A percentile compares a stretch with the other conserved stretches of the same genome.
phyloP scores from a whole-genome alignment of 2,797 vertebrate species.

The Gymnopithys bicolor region DNA sequence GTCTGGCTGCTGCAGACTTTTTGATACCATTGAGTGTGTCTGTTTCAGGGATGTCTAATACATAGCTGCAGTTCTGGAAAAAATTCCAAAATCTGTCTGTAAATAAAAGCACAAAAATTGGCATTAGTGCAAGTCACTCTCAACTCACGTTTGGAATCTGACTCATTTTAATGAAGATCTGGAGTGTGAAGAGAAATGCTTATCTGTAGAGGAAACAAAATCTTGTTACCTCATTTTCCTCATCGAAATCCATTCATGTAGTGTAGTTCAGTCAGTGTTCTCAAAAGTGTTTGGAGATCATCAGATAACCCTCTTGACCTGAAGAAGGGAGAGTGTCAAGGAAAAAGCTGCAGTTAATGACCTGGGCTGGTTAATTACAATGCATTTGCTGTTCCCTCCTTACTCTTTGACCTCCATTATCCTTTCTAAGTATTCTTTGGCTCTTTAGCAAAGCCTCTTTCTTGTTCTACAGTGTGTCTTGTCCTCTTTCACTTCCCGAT shows the following conservation, averaged over 20 bases:
- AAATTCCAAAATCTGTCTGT: not conserved
- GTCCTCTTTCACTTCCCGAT: not conserved
- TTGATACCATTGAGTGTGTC: not conserved
- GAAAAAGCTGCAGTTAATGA: not conserved
- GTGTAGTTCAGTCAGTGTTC: not conserved
- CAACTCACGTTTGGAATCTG: not conserved
- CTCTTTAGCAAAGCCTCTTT: not conserved
- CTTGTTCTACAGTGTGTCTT: not conserved
- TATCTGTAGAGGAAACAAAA: not conserved
- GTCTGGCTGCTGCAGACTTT: not conserved
- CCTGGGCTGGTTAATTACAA: slow-evolving; percentile 9
- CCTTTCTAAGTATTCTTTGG: not conserved
- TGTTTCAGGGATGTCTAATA: not conserved
- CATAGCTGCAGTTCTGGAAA: not conserved
- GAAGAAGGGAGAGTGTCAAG: slow-evolving; percentile 6
- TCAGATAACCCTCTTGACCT: slow-evolving; percentile 56
- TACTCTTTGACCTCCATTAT: slow-evolving; percentile 3
- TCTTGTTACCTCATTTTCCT: not conserved
- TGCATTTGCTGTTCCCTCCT: not conserved
- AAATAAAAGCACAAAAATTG: not conserved
- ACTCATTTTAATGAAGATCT: not conserved
- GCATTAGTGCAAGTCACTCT: rapidly evolving
- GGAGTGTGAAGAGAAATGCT: not conserved
- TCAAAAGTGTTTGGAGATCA: not conserved
- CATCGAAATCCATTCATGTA: not conserved